Evolutionary conservation across 2,888 invertebrate genomes (phyloP), one percentile per base, ranked within the genome.

Genomic region (Cecidostiba fungosa): DNA sequence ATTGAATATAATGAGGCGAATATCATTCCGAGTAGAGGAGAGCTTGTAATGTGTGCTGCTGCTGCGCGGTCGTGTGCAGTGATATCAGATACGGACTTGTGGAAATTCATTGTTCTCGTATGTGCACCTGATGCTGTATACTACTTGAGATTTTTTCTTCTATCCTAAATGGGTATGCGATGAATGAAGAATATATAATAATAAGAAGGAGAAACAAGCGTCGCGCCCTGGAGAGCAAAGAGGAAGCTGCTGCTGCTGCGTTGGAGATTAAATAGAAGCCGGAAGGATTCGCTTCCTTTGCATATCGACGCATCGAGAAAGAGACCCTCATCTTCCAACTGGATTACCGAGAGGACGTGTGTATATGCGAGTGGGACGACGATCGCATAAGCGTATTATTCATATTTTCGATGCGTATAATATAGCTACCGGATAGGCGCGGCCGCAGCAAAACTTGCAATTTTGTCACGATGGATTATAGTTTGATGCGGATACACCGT

Each of bases 201-300:
- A 26, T 39, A 54, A 76, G 66, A 26, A 1, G 39, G 59, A 66
- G 43, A 74, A 43, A 43, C 16, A 23, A 73, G 43, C 47, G 23
- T 23, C 54, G 54, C 54, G 6, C 54, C 54, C n/a, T n/a, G 6
- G 26, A 62, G 43, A 8, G 54, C 23, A 23, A 47, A 16, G 32
- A 43, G 12, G 23, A 23, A 73, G 43, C 4, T n/a, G n/a, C n/a
- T n/a, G 19, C 19, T 10, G 47, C 12, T 6, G 36, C n/a, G 54
- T 23, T 4, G 23, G 69, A 77, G 84, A 84, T 84, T 84, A 84
- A 80, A 80, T 62, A 47, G 74, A 78, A 85, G 84, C 84, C 80
- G 84, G 84, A 85, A 85, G 84, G 84, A 85, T 85, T 84, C 32
- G n/a, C 39, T n/a, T 82, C 69, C 77, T 82, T 77, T 79, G 78